phyloP scores from a whole-genome alignment of 2,113 vertebrate species.

The Nettapus auritus region DNA sequence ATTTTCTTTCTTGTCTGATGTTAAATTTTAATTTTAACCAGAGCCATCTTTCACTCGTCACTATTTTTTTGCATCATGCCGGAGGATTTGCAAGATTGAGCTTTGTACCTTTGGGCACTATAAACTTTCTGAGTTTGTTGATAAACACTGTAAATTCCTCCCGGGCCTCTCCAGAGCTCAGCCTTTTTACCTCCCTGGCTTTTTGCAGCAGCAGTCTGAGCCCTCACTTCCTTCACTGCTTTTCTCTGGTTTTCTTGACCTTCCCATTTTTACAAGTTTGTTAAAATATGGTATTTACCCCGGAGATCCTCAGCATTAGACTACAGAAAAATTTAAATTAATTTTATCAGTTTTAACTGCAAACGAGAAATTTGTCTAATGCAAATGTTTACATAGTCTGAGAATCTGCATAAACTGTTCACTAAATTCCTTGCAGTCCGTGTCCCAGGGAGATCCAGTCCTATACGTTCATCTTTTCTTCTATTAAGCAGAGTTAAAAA shows the following conservation, averaged over 20 bases:
- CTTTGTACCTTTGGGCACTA: neutral
- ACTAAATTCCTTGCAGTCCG: neutral
- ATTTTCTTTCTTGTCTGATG: neutral
- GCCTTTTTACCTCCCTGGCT: neutral
- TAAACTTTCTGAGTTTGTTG: neutral
- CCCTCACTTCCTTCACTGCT: neutral
- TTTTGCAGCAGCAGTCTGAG: neutral
- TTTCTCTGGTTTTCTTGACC: neutral
- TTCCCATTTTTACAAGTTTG: neutral
- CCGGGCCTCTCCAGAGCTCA: neutral
- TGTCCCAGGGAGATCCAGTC: neutral
- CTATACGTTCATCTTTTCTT: neutral
- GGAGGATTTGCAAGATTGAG: neutral
- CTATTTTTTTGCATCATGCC: neutral
- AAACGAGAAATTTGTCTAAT: neutral
- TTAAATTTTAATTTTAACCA: neutral
- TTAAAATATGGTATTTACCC: neutral
- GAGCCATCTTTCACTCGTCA: neutral
- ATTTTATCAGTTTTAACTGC: neutral
- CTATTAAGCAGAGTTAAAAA: neutral
- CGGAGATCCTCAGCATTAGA: neutral
- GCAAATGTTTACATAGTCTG: neutral
- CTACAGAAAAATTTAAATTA: neutral
- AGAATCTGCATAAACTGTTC: neutral
- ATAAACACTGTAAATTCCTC: neutral